Conservation (phyloP, 2,113 vertebrate species). For the Ahaetulla prasina region DNA sequence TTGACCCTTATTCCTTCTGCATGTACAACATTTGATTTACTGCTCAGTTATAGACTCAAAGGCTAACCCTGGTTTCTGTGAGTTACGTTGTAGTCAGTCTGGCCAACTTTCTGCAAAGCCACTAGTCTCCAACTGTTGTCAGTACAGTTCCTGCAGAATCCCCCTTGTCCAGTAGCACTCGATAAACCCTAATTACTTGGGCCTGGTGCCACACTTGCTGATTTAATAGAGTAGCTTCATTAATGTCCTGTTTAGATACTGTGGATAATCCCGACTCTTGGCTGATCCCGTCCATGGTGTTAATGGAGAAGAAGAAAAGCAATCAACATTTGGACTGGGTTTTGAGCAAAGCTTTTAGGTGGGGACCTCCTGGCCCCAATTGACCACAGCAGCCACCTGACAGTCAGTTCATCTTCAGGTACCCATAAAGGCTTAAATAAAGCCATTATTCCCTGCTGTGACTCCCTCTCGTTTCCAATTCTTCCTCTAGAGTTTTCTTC, state of each 20-base stretch:
- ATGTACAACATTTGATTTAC: background rate
- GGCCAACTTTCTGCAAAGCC: background rate
- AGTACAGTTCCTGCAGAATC: background rate
- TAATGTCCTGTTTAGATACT: background rate
- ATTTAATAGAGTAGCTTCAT: background rate
- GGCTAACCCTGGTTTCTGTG: background rate
- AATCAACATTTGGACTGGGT: constrained; percentile 15
- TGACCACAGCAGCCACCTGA: constrained; percentile 56
- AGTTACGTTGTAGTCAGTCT: background rate
- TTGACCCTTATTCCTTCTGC: background rate
- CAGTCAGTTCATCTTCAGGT: background rate
- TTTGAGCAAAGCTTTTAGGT: constrained; percentile 16
- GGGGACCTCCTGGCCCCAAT: background rate
- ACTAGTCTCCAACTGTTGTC: background rate
- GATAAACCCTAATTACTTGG: background rate
- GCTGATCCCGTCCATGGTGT: rapidly evolving
- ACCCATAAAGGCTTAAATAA: constrained; percentile 62
- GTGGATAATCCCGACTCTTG: constrained; percentile 3
- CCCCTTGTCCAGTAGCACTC: rapidly evolving
- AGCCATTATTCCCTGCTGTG: constrained; percentile 50
- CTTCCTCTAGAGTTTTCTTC: constrained; percentile 65
- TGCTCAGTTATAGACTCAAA: background rate
- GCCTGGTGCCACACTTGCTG: background rate
- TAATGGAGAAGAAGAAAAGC: constrained; percentile 7
- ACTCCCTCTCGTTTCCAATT: constrained; percentile 58